Evolutionary conservation across 2,797 vertebrate species (phyloP).

Genomic region (Allobates femoralis): DNA sequence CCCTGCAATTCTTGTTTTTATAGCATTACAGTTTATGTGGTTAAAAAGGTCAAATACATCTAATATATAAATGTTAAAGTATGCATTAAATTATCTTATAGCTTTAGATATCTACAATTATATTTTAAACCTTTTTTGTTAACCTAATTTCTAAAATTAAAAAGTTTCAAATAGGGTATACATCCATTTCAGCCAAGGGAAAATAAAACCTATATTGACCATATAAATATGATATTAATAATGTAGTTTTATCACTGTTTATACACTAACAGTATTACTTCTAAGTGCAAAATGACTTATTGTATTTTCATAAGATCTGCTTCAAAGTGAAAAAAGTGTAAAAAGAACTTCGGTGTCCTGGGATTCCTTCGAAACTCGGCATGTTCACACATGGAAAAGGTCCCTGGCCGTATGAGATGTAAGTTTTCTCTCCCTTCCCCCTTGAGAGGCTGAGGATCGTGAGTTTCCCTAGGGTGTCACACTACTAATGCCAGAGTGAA

Average conservation of each 20-base stretch:
- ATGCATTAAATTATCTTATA: neutral
- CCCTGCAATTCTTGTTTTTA: neutral
- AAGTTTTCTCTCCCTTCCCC: neutral
- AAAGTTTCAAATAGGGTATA: neutral
- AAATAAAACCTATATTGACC: neutral
- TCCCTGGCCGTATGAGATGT: constrained; percentile 7
- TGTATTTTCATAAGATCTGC: no score
- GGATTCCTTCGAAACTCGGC: constrained; percentile 28
- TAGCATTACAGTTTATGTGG: neutral
- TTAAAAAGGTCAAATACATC: neutral
- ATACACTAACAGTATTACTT: no score
- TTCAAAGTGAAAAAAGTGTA: neutral
- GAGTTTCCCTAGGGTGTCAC: constrained; percentile 63
- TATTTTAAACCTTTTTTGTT: neutral
- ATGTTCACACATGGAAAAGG: constrained; percentile 19
- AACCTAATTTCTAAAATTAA: neutral
- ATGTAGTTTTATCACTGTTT: no score
- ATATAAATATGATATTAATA: neutral
- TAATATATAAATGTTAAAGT: neutral
- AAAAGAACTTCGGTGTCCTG: constrained; percentile 9
- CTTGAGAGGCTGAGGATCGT: constrained; percentile 65
- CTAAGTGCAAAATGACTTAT: no score
- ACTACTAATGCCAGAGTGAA: constrained; percentile 61
- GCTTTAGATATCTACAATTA: neutral
- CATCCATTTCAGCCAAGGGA: neutral